Percentiles rank a stretch among this genome's conserved stretches.
These are phyloP conservation scores for Parapsyche elsis DNA, from an alignment of 1,140 invertebrate species.

Conservation along the genomic window DNA sequence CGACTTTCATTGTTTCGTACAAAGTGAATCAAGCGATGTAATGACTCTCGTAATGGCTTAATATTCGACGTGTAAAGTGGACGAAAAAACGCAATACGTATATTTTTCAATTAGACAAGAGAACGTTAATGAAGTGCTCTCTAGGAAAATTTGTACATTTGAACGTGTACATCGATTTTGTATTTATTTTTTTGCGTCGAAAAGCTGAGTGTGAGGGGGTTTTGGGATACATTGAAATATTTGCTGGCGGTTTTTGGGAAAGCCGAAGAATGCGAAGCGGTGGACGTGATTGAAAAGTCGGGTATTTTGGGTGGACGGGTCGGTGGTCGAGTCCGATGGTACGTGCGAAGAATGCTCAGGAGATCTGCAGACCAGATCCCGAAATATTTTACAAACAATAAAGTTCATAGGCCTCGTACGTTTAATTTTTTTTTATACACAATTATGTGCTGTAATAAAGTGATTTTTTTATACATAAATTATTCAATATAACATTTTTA, in stretches of 20 bases:
- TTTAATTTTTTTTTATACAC: too few relatives aligned
- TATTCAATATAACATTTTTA: too few relatives aligned
- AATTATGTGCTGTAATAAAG: too few relatives aligned
- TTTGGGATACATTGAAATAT: slow-evolving; percentile 18
- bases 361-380: too few relatives aligned
- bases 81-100: not conserved
- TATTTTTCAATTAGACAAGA: slow-evolving; percentile 10
- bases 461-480: too few relatives aligned
- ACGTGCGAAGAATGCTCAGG: slow-evolving; percentile 13
- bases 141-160: too few relatives aligned
- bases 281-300: slow-evolving; percentile 30
- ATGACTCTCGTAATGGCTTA: slow-evolving; percentile 18
- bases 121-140: not conserved
- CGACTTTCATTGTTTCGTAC: slow-evolving; percentile 13
- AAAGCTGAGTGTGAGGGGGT: not conserved
- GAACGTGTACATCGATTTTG: not conserved
- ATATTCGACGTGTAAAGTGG: slow-evolving; percentile 9
- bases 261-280: slow-evolving; percentile 31
- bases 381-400: too few relatives aligned
- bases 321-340: not conserved
- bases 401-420: too few relatives aligned
- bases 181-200: not conserved
- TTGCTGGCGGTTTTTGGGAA: not conserved
- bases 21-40: slow-evolving; percentile 10
- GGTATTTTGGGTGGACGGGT: slow-evolving; percentile 21